A percentile compares a stretch with the other conserved stretches of the same genome.
These are phyloP conservation scores for Labeo calbasu DNA, from an alignment of 2,797 vertebrate genomes.

Conservation along the genomic window DNA sequence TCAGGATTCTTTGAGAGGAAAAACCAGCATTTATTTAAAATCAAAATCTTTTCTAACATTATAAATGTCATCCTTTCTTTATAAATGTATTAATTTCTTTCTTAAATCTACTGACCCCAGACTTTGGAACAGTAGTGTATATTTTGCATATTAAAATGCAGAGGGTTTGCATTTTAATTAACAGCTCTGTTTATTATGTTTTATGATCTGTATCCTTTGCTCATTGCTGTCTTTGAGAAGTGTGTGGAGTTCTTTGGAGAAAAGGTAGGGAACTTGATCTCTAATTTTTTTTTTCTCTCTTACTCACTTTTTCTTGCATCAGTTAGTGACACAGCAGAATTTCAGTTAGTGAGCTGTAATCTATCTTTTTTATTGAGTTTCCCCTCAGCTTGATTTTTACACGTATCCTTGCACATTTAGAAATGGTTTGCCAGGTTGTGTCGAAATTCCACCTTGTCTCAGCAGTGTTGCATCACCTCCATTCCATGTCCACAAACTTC, in stretches of 20 bases:
- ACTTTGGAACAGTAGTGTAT: constrained; percentile 57
- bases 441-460: not conserved
- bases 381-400: constrained; percentile 18
- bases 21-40: not conserved
- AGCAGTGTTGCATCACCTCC: constrained; percentile 19
- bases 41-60: not conserved
- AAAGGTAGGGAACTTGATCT: constrained; percentile 78
- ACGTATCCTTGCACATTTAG: not conserved
- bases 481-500: not conserved
- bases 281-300: constrained; percentile 51
- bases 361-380: not conserved
- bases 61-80: not conserved
- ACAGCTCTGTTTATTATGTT: constrained; percentile 66
- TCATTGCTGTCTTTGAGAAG: constrained; percentile 81
- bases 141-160: constrained; percentile 15
- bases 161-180: constrained; percentile 35
- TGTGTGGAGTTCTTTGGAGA: constrained; percentile 83
- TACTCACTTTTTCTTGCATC: not conserved
- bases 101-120: not conserved
- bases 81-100: not conserved
- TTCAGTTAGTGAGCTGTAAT: not conserved
- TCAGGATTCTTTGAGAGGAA: not conserved
- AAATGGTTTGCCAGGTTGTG: constrained; percentile 25
- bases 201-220: constrained; percentile 77
- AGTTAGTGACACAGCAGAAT: not conserved